Evolutionary conservation across 2,888 invertebrate genomes (phyloP), one percentile per base, ranked within the genome.

Genomic region (Hemithea aestivaria): DNA sequence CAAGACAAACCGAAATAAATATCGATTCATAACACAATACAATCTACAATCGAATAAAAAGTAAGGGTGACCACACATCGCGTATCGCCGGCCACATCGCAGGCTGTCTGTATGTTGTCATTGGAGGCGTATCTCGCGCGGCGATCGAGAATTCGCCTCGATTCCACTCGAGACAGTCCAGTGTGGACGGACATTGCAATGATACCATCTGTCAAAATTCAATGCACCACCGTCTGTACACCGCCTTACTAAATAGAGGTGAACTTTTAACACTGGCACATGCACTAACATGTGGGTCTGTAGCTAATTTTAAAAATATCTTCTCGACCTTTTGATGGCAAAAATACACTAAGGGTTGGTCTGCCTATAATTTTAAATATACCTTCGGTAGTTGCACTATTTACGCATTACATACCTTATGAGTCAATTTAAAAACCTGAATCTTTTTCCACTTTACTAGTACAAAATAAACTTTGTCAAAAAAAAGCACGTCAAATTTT

Each of bases 1-100:
- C 39, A 62, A 64, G 66, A 71, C 65, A 69, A 66, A 47, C 69
- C 74, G 73, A 80, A 80, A 82, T 78, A 79, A 77, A 81, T 82
- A 78, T 79, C 76, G 75, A 78, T 74, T 80, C 73, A 79, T 84
- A 81, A 81, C 71, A 81, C 83, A 85, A 84, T 85, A 80, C 81
- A 83, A 84, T 83, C 79, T 66, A 60, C 55, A 73, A 83, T 82
- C 82, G 75, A 71, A 69, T 68, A 78, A 81, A 68, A 71, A 66
- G 76, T 71, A 69, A 73, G 72, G 75, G 75, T 72, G 75, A 63
- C 72, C 79, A 81, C 81, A 82, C 78, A 75, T 74, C 9, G 62
- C 53, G 69, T 76, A 79, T 77, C 77, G 65, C 50, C 46, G 58
- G 51, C 53, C 56, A 62, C 58, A 71, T 73, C 69, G 72, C 54